Conservation (phyloP, 2,113 vertebrate species). For the Onychostruthus taczanowskii region DNA sequence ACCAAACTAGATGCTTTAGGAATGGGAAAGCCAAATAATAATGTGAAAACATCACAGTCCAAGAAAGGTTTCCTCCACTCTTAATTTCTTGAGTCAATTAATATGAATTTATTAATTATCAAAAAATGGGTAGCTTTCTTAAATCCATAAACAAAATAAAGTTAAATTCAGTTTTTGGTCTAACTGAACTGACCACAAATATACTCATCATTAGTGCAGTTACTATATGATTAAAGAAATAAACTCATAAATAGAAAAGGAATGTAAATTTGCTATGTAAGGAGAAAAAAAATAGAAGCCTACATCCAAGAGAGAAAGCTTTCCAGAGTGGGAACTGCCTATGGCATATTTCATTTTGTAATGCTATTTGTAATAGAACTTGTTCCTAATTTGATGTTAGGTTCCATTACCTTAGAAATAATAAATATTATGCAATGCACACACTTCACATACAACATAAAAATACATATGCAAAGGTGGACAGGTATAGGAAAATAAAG, state of each 20-base stretch:
- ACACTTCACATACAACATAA: neutral
- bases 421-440: neutral
- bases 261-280: neutral
- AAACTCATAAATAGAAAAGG: neutral
- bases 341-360: neutral
- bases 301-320: neutral
- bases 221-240: neutral
- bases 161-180: neutral
- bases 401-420: neutral
- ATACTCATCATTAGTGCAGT: neutral
- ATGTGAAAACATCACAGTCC: neutral
- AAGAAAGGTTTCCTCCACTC: neutral
- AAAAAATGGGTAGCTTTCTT: neutral
- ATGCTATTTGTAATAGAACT: neutral
- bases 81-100: neutral
- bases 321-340: neutral
- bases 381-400: neutral
- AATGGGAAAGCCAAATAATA: neutral
- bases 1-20: neutral
- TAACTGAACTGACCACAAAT: neutral
- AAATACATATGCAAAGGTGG: neutral
- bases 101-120: neutral
- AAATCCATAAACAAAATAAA: neutral
- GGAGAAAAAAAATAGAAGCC: neutral
- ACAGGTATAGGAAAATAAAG: neutral